Evolutionary conservation across 2,113 vertebrate genomes (phyloP).

Genomic region (Geococcyx californianus): DNA sequence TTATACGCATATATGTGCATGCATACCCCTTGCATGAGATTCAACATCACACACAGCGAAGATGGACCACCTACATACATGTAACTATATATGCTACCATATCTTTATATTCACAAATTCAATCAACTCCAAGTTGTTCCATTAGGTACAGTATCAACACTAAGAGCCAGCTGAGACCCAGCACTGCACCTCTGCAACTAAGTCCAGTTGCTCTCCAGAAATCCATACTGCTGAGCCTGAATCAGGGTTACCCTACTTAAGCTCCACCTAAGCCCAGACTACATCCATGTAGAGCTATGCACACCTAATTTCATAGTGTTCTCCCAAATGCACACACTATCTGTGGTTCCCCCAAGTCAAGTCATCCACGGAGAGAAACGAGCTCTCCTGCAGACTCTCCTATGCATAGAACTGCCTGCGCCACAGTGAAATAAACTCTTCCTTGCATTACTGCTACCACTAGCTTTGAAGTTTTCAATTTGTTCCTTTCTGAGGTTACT

Average conservation of each 20-base stretch:
- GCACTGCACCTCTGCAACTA: not conserved
- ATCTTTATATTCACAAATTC: not conserved
- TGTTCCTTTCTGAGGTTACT: not conserved
- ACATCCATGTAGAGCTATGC: not conserved
- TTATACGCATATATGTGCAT: accelerated
- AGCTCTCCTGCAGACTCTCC: not conserved
- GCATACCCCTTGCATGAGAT: not conserved
- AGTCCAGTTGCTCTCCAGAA: not conserved
- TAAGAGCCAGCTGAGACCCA: not conserved
- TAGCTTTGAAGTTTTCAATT: not conserved
- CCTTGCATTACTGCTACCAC: not conserved
- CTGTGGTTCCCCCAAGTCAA: not conserved
- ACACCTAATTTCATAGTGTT: not conserved
- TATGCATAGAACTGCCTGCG: not conserved
- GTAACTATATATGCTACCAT: not conserved
- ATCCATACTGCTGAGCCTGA: not conserved
- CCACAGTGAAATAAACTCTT: not conserved
- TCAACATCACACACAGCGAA: not conserved
- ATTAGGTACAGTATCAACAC: not conserved
- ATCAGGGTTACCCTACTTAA: not conserved
- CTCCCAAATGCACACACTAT: not conserved
- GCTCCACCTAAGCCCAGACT: not conserved
- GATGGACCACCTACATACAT: not conserved
- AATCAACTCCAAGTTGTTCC: not conserved
- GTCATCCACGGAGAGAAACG: not conserved